These are phyloP conservation scores for Agelastica alni DNA, from an alignment of 2,888 invertebrate genomes.

Conservation along the genomic window DNA sequence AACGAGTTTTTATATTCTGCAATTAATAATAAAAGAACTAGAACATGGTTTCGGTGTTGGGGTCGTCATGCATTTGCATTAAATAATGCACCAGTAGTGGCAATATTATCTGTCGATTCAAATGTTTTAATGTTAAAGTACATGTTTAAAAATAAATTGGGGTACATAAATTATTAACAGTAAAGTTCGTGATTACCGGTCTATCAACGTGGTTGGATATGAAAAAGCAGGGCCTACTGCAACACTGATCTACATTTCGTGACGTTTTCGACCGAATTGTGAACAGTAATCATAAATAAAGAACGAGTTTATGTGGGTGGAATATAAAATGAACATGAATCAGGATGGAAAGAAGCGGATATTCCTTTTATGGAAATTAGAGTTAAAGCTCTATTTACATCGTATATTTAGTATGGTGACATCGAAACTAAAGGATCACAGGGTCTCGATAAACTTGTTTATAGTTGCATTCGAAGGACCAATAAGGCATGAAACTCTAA, in stretches of 20 bases:
- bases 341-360: conserved; percentile 10
- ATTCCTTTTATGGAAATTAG: conserved; percentile 2
- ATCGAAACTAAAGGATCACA: not conserved
- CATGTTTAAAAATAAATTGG: no score
- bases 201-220: conserved; percentile 22
- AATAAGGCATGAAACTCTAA: no score
- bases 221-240: conserved; percentile 36
- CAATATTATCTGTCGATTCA: no score
- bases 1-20: no score
- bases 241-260: conserved; percentile 41
- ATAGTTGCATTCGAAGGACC: no score
- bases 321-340: conserved; percentile 5
- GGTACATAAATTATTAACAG: no score
- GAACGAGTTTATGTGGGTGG: conserved; percentile 8
- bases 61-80: no score
- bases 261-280: conserved; percentile 25
- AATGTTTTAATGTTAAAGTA: no score
- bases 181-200: not conserved
- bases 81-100: no score
- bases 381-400: not conserved
- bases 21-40: no score
- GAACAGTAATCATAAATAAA: conserved; percentile 18
- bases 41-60: no score
- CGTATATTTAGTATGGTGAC: not conserved
- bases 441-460: no score